phyloP scores from a whole-genome alignment of 2,113 vertebrate genomes.

The Heliornis fulica region DNA sequence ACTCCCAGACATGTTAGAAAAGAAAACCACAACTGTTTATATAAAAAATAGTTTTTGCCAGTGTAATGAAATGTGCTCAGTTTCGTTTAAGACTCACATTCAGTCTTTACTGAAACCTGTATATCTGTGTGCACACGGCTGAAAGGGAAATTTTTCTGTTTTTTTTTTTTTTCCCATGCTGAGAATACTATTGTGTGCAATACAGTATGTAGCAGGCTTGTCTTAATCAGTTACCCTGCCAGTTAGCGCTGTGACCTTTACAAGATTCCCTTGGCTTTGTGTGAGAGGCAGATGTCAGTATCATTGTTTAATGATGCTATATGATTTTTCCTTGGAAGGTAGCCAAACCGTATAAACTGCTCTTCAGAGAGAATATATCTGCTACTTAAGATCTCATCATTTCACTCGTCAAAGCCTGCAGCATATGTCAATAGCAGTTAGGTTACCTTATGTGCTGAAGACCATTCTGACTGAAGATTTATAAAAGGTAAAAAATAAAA shows the following conservation, averaged over 20 bases:
- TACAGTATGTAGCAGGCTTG: neutral
- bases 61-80: neutral
- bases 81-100: neutral
- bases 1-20: neutral
- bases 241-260: conserved; percentile 29
- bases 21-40: neutral
- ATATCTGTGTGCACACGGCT: neutral
- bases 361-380: conserved; percentile 19
- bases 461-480: neutral
- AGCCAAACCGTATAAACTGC: neutral
- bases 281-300: conserved; percentile 28
- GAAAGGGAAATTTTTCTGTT: neutral
- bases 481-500: conserved; percentile 3
- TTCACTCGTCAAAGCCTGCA: neutral
- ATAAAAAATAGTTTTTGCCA: neutral
- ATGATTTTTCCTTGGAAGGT: conserved; percentile 31
- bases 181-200: neutral
- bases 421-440: neutral
- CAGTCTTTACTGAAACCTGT: neutral
- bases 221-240: conserved; percentile 32
- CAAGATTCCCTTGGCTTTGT: conserved; percentile 15
- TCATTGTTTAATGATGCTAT: conserved; percentile 14
- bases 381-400: conserved; percentile 41
- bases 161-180: neutral
- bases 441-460: neutral